phyloP scores from a whole-genome alignment of 2,113 vertebrate genomes.

The Pomatostomus ruficeps region DNA sequence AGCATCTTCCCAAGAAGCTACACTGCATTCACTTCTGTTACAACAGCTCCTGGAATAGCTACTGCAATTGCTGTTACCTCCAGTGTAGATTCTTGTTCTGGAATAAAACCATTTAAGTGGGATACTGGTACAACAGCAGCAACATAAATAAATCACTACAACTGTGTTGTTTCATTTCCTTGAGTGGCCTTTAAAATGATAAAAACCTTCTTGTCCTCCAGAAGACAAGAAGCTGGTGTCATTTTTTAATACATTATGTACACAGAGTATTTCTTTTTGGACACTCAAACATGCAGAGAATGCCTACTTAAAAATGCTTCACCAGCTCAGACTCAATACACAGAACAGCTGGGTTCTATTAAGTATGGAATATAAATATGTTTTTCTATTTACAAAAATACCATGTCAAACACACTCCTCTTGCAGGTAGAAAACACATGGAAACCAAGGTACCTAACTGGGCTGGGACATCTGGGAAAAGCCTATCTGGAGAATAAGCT shows the following conservation, averaged over 20 bases:
- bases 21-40: background rate
- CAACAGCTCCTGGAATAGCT: background rate
- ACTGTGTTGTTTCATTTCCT: background rate
- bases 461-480: background rate
- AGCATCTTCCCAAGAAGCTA: background rate
- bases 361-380: background rate
- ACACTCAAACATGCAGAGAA: background rate
- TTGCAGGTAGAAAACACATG: background rate
- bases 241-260: constrained; percentile 32
- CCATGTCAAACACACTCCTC: background rate
- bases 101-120: background rate
- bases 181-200: constrained; percentile 22
- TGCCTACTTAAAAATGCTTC: background rate
- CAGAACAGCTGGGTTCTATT: background rate
- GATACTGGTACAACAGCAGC: background rate
- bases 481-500: background rate
- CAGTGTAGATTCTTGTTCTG: background rate
- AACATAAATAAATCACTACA: background rate
- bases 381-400: background rate
- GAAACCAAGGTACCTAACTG: background rate
- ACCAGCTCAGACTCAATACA: background rate
- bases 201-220: background rate
- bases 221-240: background rate
- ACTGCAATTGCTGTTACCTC: background rate
- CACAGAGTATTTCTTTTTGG: constrained; percentile 28